These are phyloP conservation scores for Seira musarum DNA, from an alignment of 2,888 invertebrate genomes.

Conservation along the genomic window DNA sequence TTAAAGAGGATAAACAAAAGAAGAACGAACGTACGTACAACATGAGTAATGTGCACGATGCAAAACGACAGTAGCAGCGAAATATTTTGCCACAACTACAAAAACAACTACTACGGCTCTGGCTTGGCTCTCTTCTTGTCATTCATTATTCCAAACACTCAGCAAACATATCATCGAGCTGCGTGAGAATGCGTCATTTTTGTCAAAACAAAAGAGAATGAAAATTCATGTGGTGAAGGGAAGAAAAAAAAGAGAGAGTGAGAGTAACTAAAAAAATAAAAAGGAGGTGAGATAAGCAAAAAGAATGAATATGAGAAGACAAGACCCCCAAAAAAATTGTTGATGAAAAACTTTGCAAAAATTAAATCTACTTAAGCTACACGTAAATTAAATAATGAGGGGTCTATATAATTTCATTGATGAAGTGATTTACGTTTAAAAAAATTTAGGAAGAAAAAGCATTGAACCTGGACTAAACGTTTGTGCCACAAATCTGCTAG, in stretches of 20 bases:
- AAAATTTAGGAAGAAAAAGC: too few relatives aligned
- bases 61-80: constrained; percentile 12
- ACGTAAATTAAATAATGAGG: too few relatives aligned
- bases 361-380: background rate
- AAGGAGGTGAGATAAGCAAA: constrained; percentile 12
- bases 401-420: too few relatives aligned
- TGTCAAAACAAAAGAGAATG: constrained; percentile 50
- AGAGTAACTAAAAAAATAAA: constrained; percentile 17
- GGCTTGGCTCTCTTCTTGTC: constrained; percentile 23
- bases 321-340: too few relatives aligned
- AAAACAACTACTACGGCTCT: too few relatives aligned
- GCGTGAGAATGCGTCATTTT: constrained; percentile 56
- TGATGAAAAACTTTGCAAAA: too few relatives aligned
- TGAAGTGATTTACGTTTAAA: too few relatives aligned
- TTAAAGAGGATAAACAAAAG: background rate
- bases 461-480: too few relatives aligned
- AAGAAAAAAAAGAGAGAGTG: constrained; percentile 15
- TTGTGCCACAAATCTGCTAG: too few relatives aligned
- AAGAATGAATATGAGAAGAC: too few relatives aligned
- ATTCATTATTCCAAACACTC: constrained; percentile 39
- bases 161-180: constrained; percentile 34
- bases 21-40: too few relatives aligned
- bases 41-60: too few relatives aligned
- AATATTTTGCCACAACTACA: background rate
- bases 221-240: constrained; percentile 12